Evolutionary conservation across 2,113 vertebrate species (phyloP).

Genomic region (Delphinapterus leucas): DNA sequence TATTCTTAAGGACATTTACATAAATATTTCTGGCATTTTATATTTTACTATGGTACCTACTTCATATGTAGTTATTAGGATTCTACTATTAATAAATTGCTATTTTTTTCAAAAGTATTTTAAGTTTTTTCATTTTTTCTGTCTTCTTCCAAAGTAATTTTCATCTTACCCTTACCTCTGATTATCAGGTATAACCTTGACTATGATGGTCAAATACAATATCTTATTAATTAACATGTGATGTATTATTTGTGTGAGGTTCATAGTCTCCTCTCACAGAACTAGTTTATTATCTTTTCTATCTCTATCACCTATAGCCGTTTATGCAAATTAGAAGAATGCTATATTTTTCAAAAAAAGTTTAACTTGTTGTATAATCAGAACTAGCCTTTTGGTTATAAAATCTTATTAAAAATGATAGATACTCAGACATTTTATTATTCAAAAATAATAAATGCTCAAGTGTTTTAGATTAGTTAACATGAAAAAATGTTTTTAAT

Average conservation of each 20-base stretch:
- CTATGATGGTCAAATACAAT: neutral
- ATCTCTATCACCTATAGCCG: neutral
- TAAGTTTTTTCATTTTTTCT: neutral
- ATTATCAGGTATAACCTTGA: neutral
- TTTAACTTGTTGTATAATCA: neutral
- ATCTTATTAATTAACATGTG: neutral
- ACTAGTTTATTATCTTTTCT: neutral
- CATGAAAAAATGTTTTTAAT: neutral
- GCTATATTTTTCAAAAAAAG: neutral
- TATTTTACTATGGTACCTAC: neutral
- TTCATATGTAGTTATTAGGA: neutral
- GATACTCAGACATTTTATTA: neutral
- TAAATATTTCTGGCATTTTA: slow-evolving; percentile 21
- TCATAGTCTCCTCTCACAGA: neutral
- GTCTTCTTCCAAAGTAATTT: neutral
- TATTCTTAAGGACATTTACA: neutral
- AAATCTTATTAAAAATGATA: neutral
- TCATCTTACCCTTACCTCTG: neutral
- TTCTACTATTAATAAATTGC: neutral
- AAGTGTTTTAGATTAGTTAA: neutral
- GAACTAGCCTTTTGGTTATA: neutral
- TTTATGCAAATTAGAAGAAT: neutral
- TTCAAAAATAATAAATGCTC: neutral
- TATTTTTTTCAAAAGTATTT: neutral
- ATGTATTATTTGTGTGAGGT: neutral